A percentile compares a stretch with the other conserved stretches of the same genome.
Evolutionary conservation across 2,113 vertebrate species (phyloP).

Genomic region (Sitta europaea): DNA sequence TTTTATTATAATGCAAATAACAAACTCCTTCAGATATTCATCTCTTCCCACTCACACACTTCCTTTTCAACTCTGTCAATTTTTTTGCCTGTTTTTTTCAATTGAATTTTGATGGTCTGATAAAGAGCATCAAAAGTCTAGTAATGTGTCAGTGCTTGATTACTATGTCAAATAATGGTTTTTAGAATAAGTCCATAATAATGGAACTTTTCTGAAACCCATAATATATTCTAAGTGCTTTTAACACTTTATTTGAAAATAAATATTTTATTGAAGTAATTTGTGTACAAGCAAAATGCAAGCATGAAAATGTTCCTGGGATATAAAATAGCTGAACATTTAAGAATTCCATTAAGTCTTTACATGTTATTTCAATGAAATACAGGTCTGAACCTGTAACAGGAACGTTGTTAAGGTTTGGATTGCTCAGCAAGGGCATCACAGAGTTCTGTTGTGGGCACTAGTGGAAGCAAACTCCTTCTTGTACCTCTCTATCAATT

Average conservation of each 20-base stretch:
- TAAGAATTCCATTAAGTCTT: background rate
- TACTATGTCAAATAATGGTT: background rate
- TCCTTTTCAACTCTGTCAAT: background rate
- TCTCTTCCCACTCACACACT: background rate
- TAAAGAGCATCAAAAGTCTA: background rate
- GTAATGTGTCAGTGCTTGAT: background rate
- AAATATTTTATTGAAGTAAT: background rate
- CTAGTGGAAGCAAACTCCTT: background rate
- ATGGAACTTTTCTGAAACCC: background rate
- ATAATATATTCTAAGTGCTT: background rate
- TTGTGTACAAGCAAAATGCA: background rate
- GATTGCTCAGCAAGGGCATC: background rate
- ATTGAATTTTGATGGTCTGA: background rate
- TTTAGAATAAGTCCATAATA: background rate
- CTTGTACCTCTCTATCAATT: background rate
- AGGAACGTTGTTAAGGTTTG: background rate
- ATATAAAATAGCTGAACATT: background rate
- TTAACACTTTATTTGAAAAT: no score
- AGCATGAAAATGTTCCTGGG: background rate
- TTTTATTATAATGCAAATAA: background rate
- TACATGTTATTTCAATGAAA: background rate
- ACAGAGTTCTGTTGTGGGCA: background rate
- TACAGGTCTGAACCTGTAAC: background rate
- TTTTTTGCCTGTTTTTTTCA: background rate
- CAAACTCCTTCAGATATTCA: background rate